phyloP scores from a whole-genome alignment of 2,113 vertebrate genomes.

The Ageneiosus marmoratus region DNA sequence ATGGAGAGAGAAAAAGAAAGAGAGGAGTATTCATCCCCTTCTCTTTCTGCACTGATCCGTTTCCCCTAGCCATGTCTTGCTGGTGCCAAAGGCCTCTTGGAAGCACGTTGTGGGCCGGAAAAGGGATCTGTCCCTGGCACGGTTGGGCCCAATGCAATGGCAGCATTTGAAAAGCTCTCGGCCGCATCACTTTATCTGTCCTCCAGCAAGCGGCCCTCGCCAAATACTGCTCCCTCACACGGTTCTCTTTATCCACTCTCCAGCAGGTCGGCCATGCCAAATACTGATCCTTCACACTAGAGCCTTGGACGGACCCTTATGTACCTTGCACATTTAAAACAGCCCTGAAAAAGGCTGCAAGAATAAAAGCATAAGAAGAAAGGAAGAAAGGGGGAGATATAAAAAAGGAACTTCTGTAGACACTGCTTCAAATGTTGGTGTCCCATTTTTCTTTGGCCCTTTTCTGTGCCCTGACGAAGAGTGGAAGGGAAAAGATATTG shows the following conservation, averaged over 20 bases:
- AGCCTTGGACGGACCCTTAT: conserved; percentile 58
- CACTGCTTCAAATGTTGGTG: conserved; percentile 48
- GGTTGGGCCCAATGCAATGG: conserved; percentile 35
- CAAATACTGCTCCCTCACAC: conserved; percentile 57
- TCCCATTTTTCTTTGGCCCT: conserved; percentile 69
- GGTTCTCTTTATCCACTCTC: conserved; percentile 58
- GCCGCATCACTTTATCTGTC: conserved; percentile 66
- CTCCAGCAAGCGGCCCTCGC: conserved; percentile 47
- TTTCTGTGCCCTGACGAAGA: conserved; percentile 61
- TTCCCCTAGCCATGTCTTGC: conserved; percentile 52
- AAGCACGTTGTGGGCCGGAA: conserved; percentile 50
- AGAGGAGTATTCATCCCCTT: conserved; percentile 62
- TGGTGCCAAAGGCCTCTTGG: conserved; percentile 55
- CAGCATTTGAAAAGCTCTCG: conserved; percentile 51
- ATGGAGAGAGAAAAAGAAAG: conserved; percentile 53
- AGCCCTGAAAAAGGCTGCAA: conserved; percentile 60
- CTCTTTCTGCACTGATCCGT: conserved; percentile 26
- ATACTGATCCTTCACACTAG: conserved; percentile 64
- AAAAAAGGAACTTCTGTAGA: conserved; percentile 63
- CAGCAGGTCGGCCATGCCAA: conserved; percentile 69
- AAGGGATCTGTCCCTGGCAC: conserved; percentile 52
- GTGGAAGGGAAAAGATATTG: conserved; percentile 62
- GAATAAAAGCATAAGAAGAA: conserved; percentile 60
- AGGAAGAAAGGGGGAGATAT: conserved; percentile 53
- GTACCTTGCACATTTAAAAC: conserved; percentile 68